Conservation (phyloP, 2,888 invertebrate species). For the Pterostichus niger region DNA sequence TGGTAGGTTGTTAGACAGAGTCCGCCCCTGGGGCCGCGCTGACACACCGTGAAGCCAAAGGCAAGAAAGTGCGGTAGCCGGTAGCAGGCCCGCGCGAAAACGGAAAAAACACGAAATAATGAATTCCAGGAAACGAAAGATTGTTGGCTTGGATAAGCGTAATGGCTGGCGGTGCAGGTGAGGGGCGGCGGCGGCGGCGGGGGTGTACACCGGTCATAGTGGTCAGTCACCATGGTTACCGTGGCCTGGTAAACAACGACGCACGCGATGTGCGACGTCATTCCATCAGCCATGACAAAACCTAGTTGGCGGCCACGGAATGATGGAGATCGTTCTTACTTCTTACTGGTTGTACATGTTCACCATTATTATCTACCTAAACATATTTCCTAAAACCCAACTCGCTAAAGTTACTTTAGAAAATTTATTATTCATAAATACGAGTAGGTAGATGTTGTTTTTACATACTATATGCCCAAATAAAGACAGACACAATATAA, state of each 20-base stretch:
- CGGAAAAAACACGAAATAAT: slow-evolving; percentile 64
- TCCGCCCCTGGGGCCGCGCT: neutral
- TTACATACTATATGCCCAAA: too few species aligned
- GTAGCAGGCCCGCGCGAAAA: slow-evolving; percentile 40
- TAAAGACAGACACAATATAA: too few species aligned
- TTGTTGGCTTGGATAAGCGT: slow-evolving; percentile 66
- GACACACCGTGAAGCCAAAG: slow-evolving; percentile 40
- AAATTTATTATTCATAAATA: too few species aligned
- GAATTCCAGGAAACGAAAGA: slow-evolving; percentile 65
- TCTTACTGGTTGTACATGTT: neutral
- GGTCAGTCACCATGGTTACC: slow-evolving; percentile 67
- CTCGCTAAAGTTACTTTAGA: too few species aligned
- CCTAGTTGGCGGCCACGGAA: neutral
- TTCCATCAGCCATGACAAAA: slow-evolving; percentile 58
- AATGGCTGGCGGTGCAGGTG: slow-evolving; percentile 49
- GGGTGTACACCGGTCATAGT: slow-evolving; percentile 59
- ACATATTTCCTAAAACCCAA: too few species aligned
- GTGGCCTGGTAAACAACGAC: slow-evolving; percentile 64
- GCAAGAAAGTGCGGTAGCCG: slow-evolving; percentile 16
- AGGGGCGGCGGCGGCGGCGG: slow-evolving; percentile 28
- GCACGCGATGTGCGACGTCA: slow-evolving; percentile 63
- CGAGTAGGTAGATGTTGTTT: too few species aligned
- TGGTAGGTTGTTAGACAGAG: too few species aligned
- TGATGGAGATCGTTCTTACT: neutral
- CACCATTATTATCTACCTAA: too few species aligned